Evolutionary conservation across 2,113 vertebrate genomes (phyloP), one percentile per base, ranked within the genome.

Genomic region (Procavia capensis): DNA sequence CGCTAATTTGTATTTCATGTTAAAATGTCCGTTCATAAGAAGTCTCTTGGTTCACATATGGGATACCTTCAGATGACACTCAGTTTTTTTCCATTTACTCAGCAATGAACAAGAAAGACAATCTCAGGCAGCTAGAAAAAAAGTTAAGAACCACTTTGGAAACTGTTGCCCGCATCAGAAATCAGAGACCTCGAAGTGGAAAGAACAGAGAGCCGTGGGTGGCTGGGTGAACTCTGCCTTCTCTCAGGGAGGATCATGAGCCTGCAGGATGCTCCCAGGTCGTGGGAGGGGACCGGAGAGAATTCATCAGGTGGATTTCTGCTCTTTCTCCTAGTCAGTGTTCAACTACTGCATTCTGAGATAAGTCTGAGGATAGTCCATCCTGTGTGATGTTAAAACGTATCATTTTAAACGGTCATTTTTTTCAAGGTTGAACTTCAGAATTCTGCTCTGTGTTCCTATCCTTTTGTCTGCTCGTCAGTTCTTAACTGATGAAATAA

Each of bases 401-500:
- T 78, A n/a, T 47, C 45, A 20, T 47, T 76, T 63, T 63, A 66
- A 84, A 43, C 27, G 31, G 43, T 64, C 29, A 31, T 7, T 34
- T 24, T 68, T 74, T 54, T 72, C 16, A 83, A 10, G 36, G 11
- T 31, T 47, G 2, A 93, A 43, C 57, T 72, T 91, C 36, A 91
- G 76, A 79, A 87, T 61, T 85, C 47, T 76, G 14, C 5, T 63
- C 61, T 41, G 34, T 13, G 6, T 54, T 79, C 24, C 25, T 61
- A 68, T 74, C 29, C 29, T 7, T 27, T 89, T 91, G n/a, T 72
- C 66, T 85, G 34, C 47, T 57, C 76, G 90, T 36, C 43, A 78
- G 64, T 87, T 87, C 84, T 64, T 94, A 81, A 43, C 9, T 29
- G 59, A 92, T 94, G 45, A 94, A 88, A 63, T 50, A 66, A 80